Percentiles rank a stretch among this genome's conserved stretches.
Conservation (phyloP, 2,888 invertebrate species). For the Bombylius major region DNA sequence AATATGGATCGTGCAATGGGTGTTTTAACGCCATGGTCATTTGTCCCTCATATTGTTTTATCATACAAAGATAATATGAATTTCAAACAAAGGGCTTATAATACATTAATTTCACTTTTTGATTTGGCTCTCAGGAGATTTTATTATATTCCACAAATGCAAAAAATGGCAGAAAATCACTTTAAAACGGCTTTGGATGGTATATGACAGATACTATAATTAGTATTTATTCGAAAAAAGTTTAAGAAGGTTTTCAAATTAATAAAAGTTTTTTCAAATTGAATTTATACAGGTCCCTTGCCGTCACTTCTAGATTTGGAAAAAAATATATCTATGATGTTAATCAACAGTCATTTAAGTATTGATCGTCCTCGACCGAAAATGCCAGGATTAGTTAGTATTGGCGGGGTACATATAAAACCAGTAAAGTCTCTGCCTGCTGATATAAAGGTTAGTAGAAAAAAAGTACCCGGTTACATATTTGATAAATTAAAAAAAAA, state of each 20-base stretch:
- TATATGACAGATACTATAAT: not conserved
- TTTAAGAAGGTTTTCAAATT: not conserved
- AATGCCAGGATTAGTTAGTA: constrained; percentile 37
- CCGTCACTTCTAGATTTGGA: constrained; percentile 37
- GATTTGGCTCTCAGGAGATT: constrained; percentile 27
- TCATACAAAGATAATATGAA: constrained; percentile 39
- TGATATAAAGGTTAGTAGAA: constrained; percentile 24
- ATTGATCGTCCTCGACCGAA: constrained; percentile 37
- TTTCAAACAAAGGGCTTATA: constrained; percentile 42
- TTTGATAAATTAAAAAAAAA: no score
- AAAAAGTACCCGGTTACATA: no score
- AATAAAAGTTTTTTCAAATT: not conserved
- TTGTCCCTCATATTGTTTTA: constrained; percentile 38
- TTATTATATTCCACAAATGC: constrained; percentile 31
- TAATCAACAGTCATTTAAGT: constrained; percentile 40
- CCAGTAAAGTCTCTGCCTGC: constrained; percentile 27
- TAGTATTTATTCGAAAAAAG: not conserved
- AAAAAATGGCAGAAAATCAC: constrained; percentile 25
- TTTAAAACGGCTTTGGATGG: constrained; percentile 17
- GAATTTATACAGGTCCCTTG: constrained; percentile 20
- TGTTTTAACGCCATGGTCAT: constrained; percentile 38
- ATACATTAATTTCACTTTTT: constrained; percentile 33
- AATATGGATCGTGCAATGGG: constrained; percentile 39
- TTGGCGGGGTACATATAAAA: constrained; percentile 44
- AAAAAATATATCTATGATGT: constrained; percentile 35